Evolutionary conservation across 2,888 invertebrate species (phyloP).

Genomic region (Heterodera filipjevi): DNA sequence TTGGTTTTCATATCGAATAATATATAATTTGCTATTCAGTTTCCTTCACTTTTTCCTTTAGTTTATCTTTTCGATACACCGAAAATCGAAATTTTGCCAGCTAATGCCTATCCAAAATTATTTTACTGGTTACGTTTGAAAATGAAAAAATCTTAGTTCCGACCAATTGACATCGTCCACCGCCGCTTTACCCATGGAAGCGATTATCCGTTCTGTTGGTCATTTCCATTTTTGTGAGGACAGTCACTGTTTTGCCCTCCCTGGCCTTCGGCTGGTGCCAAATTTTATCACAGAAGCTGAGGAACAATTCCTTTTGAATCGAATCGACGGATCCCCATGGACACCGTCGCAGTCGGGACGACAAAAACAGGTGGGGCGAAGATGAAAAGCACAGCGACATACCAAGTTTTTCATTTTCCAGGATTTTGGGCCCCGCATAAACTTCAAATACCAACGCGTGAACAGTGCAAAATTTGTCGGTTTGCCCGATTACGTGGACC

Average conservation of each 20-base stretch:
- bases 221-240: neutral
- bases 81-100: too few species aligned
- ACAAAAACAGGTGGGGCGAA: slow-evolving; percentile 77
- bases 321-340: slow-evolving; percentile 83
- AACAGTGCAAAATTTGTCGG: slow-evolving; percentile 67
- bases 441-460: slow-evolving; percentile 87
- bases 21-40: too few species aligned
- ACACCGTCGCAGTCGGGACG: slow-evolving; percentile 87
- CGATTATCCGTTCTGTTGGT: neutral
- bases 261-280: slow-evolving; percentile 48
- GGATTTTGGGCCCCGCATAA: slow-evolving; percentile 97
- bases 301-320: slow-evolving; percentile 73
- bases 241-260: neutral
- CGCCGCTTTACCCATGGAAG: neutral
- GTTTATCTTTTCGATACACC: too few species aligned
- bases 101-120: too few species aligned
- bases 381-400: neutral
- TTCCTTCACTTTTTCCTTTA: too few species aligned
- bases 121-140: too few species aligned
- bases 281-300: slow-evolving; percentile 79
- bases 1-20: too few species aligned
- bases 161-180: neutral
- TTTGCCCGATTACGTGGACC: slow-evolving; percentile 78
- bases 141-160: neutral
- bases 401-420: slow-evolving; percentile 63